Percentiles rank a stretch among this genome's conserved stretches.
Evolutionary conservation across 2,797 vertebrate genomes (phyloP).

Genomic region (Eremophila alpestris): DNA sequence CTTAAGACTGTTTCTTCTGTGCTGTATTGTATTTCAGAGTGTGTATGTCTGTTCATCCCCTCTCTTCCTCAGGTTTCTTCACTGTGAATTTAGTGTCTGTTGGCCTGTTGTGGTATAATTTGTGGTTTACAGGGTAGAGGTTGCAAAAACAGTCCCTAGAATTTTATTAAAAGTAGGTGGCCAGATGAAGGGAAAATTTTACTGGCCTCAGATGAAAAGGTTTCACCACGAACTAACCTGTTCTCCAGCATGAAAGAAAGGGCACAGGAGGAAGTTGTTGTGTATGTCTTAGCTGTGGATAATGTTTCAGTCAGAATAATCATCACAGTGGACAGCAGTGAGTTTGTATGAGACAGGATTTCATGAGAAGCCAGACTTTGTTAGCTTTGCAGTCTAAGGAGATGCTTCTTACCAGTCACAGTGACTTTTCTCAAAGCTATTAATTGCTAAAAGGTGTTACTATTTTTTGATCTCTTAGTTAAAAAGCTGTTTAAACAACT

Average conservation of each 20-base stretch:
- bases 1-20: not conserved
- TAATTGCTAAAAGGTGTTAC: not conserved
- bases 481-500: not conserved
- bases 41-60: not conserved
- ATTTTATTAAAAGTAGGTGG: not conserved
- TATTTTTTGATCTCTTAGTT: not conserved
- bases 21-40: not conserved
- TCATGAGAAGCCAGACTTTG: not conserved
- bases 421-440: not conserved
- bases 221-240: not conserved
- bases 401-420: not conserved
- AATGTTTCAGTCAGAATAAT: not conserved
- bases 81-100: not conserved
- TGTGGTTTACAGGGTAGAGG: not conserved
- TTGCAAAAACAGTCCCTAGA: not conserved
- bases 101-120: not conserved
- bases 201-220: not conserved
- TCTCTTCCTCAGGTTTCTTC: not conserved
- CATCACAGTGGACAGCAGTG: not conserved
- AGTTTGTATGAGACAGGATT: not conserved
- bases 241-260: not conserved
- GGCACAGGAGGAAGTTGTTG: not conserved
- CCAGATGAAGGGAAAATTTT: not conserved
- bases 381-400: not conserved
- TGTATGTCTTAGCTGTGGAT: not conserved